Percentiles rank a stretch among this genome's conserved stretches.
Evolutionary conservation across 2,113 vertebrate genomes (phyloP).

Genomic region (Piaya cayana): DNA sequence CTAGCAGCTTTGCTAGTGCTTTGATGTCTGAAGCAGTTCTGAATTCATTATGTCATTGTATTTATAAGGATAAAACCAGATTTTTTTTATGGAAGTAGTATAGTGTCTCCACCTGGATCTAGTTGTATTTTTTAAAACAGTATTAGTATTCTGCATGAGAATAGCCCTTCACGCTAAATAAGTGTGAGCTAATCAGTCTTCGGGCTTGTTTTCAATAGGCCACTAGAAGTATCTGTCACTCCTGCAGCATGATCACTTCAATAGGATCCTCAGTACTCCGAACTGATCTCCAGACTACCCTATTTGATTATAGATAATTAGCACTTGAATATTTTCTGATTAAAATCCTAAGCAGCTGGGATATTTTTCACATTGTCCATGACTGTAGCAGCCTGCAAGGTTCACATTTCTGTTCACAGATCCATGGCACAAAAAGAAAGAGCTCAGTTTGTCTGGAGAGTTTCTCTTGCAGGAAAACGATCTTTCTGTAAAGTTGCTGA

Average conservation of each 20-base stretch:
- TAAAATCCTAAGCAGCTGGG: not conserved
- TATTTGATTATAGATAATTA: slow-evolving; percentile 31
- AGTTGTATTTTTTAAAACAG: not conserved
- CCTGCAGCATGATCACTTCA: not conserved
- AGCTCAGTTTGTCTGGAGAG: not conserved
- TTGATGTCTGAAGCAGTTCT: not conserved
- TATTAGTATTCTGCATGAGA: not conserved
- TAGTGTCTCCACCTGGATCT: not conserved
- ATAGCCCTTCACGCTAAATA: not conserved
- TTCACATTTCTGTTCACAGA: not conserved
- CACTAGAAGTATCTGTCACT: not conserved
- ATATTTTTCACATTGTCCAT: not conserved
- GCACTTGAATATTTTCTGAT: not conserved
- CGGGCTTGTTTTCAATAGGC: not conserved
- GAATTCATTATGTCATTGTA: not conserved
- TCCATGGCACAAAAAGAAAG: not conserved
- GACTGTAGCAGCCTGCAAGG: not conserved
- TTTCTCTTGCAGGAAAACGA: not conserved
- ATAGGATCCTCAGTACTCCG: not conserved
- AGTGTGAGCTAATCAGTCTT: not conserved
- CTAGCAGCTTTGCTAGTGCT: not conserved
- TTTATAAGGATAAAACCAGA: not conserved
- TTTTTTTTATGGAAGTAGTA: not conserved
- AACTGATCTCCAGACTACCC: not conserved
- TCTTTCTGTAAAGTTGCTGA: not conserved